phyloP scores from a whole-genome alignment of 2,113 vertebrate genomes.

The Zosterops borbonicus region DNA sequence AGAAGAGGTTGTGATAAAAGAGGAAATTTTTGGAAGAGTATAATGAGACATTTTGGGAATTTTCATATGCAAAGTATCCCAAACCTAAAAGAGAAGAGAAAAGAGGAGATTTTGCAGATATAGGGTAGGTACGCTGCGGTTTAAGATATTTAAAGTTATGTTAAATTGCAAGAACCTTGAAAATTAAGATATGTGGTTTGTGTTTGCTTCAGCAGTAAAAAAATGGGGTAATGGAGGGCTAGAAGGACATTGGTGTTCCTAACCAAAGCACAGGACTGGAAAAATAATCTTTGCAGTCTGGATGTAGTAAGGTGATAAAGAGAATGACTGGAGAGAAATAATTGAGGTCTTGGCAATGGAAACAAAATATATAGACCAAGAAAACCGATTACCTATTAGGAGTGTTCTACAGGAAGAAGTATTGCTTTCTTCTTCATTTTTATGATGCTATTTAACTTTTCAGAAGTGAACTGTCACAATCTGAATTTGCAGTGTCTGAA shows the following conservation, averaged over 20 bases:
- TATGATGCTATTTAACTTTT: not conserved
- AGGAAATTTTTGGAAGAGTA: not conserved
- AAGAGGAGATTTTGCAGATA: not conserved
- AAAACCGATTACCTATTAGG: not conserved
- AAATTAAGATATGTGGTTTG: not conserved
- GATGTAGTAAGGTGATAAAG: not conserved
- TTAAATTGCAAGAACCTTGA: not conserved
- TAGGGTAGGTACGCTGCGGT: not conserved
- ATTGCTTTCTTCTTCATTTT: not conserved
- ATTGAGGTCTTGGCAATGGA: not conserved
- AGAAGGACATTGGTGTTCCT: not conserved
- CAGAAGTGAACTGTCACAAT: not conserved
- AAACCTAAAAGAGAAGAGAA: not conserved
- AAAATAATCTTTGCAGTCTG: not conserved
- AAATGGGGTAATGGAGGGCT: not conserved
- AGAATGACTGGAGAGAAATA: not conserved
- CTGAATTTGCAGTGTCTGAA: not conserved
- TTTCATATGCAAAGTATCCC: not conserved
- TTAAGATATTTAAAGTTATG: not conserved
- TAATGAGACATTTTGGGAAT: not conserved
- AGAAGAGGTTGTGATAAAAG: not conserved
- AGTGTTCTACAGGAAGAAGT: not conserved
- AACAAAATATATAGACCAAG: not conserved
- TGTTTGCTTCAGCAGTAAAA: not conserved
- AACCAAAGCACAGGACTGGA: not conserved